Evolutionary conservation across 2,797 vertebrate genomes (phyloP).

Genomic region (Pipistrellus pygmaeus): DNA sequence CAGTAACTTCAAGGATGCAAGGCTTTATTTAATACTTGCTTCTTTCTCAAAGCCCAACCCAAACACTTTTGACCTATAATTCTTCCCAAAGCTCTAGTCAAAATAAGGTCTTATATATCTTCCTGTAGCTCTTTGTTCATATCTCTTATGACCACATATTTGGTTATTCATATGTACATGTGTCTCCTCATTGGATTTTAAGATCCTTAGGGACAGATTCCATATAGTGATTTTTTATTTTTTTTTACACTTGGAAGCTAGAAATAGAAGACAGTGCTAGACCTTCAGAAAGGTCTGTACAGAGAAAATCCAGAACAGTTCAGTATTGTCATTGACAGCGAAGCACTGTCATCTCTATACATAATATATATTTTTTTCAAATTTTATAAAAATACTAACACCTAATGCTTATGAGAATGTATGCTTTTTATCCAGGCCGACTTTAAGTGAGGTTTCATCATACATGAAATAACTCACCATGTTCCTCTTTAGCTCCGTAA

Average conservation of each 20-base stretch:
- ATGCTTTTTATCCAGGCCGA: neutral
- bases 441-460: neutral
- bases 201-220: neutral
- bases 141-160: neutral
- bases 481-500: neutral
- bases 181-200: neutral
- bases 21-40: neutral
- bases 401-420: neutral
- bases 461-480: neutral
- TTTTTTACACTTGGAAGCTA: neutral
- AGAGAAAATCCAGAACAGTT: neutral
- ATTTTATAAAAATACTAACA: neutral
- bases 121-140: neutral
- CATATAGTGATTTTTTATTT: neutral
- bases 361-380: too few species aligned
- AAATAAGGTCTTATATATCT: neutral
- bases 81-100: neutral
- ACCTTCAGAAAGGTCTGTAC: neutral
- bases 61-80: neutral
- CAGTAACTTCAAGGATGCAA: neutral
- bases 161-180: neutral
- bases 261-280: neutral
- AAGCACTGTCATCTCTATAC: neutral
- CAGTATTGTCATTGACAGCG: neutral
- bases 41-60: neutral